A percentile compares a stretch with the other conserved stretches of the same genome.
Evolutionary conservation across 2,888 invertebrate genomes (phyloP).

Genomic region (Melangyna quadrimaculata): DNA sequence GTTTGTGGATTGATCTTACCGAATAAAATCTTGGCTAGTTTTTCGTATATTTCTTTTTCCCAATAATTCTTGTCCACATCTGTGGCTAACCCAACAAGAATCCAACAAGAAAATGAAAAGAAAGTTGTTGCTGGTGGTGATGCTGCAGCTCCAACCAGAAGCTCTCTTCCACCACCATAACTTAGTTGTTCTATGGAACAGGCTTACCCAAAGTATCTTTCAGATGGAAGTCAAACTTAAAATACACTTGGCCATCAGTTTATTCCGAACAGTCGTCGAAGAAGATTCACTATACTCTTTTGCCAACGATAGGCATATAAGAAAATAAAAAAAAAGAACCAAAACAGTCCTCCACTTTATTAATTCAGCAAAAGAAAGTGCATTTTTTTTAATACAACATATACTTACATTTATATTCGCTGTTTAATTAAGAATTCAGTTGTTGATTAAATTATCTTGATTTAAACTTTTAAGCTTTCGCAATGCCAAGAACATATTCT

Average conservation of each 20-base stretch:
- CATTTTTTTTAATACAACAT: neutral
- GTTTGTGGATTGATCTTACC: constrained; percentile 60
- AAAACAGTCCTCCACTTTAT: constrained; percentile 7
- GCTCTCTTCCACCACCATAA: constrained; percentile 22
- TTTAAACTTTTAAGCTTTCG: neutral
- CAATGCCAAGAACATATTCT: constrained; percentile 28
- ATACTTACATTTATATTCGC: neutral
- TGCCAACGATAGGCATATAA: neutral
- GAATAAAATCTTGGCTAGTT: constrained; percentile 41
- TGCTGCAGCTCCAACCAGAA: constrained; percentile 21
- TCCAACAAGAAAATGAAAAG: constrained; percentile 66
- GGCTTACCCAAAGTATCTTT: constrained; percentile 62
- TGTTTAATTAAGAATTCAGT: neutral
- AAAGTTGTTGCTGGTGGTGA: constrained; percentile 57
- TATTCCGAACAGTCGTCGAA: constrained; percentile 63
- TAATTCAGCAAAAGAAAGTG: constrained; percentile 53
- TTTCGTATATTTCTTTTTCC: constrained; percentile 29
- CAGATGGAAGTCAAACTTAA: constrained; percentile 60
- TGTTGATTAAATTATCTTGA: neutral
- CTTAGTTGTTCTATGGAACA: constrained; percentile 42
- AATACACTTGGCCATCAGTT: constrained; percentile 65
- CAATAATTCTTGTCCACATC: constrained; percentile 10
- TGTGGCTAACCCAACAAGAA: constrained; percentile 18
- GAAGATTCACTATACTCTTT: constrained; percentile 58
- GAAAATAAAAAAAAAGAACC: neutral